phyloP scores from a whole-genome alignment of 2,888 invertebrate species.

The Noctua comes region DNA sequence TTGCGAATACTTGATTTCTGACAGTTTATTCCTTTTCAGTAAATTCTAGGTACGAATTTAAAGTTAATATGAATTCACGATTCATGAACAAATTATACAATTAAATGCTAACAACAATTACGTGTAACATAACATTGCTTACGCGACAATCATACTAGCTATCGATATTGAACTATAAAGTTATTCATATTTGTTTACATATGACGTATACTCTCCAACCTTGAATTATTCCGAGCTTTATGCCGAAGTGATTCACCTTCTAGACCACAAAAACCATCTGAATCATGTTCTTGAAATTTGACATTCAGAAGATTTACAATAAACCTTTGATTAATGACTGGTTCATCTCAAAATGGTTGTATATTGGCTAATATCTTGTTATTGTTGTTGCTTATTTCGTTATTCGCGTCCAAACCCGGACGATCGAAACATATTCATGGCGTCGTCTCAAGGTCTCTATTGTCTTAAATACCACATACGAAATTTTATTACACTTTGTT shows the following conservation, averaged over 20 bases:
- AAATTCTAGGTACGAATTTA: constrained; percentile 12
- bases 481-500: constrained; percentile 70
- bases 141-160: constrained; percentile 20
- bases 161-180: constrained; percentile 20
- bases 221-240: constrained; percentile 53
- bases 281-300: constrained; percentile 71
- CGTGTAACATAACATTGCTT: constrained; percentile 18
- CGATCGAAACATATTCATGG: constrained; percentile 74
- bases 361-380: constrained; percentile 75
- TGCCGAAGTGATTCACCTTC: constrained; percentile 63
- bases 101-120: constrained; percentile 38
- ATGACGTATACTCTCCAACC: constrained; percentile 53
- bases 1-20: constrained; percentile 28
- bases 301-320: constrained; percentile 74
- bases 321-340: constrained; percentile 77
- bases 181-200: constrained; percentile 34
- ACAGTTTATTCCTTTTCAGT: constrained; percentile 20
- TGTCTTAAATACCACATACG: constrained; percentile 81
- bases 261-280: constrained; percentile 49
- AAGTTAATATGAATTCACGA: constrained; percentile 16
- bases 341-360: constrained; percentile 69
- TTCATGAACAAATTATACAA: constrained; percentile 20
- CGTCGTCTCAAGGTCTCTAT: constrained; percentile 79
- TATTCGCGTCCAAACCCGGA: constrained; percentile 69
- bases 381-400: constrained; percentile 68